These are phyloP conservation scores for Ernsta delagoae DNA, from an alignment of 2,888 invertebrate genomes.

Conservation along the genomic window DNA sequence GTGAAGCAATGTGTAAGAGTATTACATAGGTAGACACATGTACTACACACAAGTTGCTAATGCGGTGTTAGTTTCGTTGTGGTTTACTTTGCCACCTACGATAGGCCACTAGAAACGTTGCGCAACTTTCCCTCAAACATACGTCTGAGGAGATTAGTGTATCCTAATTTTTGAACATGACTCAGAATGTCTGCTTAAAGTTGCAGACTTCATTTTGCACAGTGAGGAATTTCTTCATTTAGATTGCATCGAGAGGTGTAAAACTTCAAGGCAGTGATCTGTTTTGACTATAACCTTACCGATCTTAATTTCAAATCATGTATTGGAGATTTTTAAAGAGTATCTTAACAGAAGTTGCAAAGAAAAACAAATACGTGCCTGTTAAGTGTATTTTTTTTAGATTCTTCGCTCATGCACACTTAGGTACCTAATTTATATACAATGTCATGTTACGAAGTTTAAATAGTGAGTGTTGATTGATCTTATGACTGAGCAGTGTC, in stretches of 20 bases:
- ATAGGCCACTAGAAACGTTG: slow-evolving; percentile 47
- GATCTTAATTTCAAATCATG: neutral
- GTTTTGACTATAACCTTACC: neutral
- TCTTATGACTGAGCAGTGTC: neutral
- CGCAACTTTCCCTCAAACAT: slow-evolving; percentile 50
- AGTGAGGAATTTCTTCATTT: slow-evolving; percentile 2
- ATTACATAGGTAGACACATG: slow-evolving; percentile 51
- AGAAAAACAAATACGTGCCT: too few species aligned
- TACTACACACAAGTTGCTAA: slow-evolving; percentile 47
- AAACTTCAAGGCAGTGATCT: neutral
- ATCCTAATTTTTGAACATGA: slow-evolving; percentile 27
- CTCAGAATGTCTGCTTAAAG: neutral
- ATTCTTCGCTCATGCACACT: neutral
- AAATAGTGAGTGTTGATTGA: neutral
- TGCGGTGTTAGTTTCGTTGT: slow-evolving; percentile 47
- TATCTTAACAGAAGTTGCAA: too few species aligned
- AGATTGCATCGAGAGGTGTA: neutral
- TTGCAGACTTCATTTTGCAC: neutral
- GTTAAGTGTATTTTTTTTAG: neutral
- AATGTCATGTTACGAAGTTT: neutral
- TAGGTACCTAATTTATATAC: neutral
- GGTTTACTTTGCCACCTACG: slow-evolving; percentile 47
- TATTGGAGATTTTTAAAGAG: neutral
- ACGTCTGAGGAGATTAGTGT: slow-evolving; percentile 42
- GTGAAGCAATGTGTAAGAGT: slow-evolving; percentile 48